Evolutionary conservation across 2,888 invertebrate genomes (phyloP).

Genomic region (Zhuqinia jingwanae): DNA sequence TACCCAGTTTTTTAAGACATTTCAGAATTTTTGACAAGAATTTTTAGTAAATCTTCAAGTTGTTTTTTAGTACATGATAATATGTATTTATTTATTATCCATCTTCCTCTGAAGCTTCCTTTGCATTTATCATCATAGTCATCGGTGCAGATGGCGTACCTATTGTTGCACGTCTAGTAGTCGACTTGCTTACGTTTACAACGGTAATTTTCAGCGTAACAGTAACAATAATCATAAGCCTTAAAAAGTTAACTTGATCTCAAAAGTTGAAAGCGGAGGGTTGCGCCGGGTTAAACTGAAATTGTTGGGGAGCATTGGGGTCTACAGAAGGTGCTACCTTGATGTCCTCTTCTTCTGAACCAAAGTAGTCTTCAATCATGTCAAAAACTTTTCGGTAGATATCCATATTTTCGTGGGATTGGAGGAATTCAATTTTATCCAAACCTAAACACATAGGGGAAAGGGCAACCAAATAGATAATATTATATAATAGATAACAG

Average conservation of each 20-base stretch:
- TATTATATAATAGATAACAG: not conserved
- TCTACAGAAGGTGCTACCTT: conserved; percentile 90
- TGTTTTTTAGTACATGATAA: too few relatives aligned
- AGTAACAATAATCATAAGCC: not conserved
- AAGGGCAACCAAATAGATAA: not conserved
- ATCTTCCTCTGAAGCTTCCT: too few relatives aligned
- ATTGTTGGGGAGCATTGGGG: conserved; percentile 87
- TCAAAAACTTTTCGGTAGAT: conserved; percentile 98
- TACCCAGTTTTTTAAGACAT: too few relatives aligned
- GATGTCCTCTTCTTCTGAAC: conserved; percentile 90
- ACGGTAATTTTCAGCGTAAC: not conserved
- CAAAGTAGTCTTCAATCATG: conserved; percentile 97
- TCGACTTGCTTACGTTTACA: not conserved
- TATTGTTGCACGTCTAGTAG: too few relatives aligned
- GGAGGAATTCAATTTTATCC: conserved; percentile 98
- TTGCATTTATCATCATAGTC: too few relatives aligned
- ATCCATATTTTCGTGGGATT: conserved; percentile 97
- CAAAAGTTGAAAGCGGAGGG: conserved; percentile 76
- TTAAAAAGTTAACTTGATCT: conserved; percentile 25
- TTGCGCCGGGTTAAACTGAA: conserved; percentile 81
- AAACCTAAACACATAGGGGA: conserved; percentile 85
- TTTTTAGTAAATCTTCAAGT: too few relatives aligned
- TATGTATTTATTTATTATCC: too few relatives aligned
- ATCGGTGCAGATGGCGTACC: too few relatives aligned
- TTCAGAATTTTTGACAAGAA: too few relatives aligned